Evolutionary conservation across 2,113 vertebrate genomes (phyloP), one percentile per base, ranked within the genome.

Genomic region (Ia io): DNA sequence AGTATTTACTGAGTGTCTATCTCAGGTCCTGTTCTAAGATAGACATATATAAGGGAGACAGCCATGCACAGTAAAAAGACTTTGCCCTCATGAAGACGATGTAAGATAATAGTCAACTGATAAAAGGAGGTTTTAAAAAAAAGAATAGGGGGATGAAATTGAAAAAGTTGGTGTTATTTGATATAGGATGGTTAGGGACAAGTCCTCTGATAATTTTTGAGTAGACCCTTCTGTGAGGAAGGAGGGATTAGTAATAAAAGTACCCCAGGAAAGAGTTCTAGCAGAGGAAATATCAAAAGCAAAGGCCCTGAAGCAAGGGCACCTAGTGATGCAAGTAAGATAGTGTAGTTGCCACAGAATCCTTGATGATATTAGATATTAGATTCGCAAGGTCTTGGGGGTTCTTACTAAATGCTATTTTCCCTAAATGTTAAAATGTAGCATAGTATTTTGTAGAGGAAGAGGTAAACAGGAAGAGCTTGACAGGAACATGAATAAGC

Each of bases 1-100:
- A 71, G 37, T 70, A 78, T 73, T 90, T 92, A 51, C 49, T 95
- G n/a, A 90, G 20, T 25, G 25, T 84, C 12, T 79, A 18, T 42
- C 53, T 87, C 70, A 84, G 90, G 30, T 22, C 53, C 40, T 87
- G 5, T 90, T 84, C 32, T 90, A 84, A 92, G 74, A 91, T 70
- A 67, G 30, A 18, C 28, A 63, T 32, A 14, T 63, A 13, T 63
- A 63, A 63, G 28, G 28, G 61, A 49, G 35, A 61, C 0, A 17
- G 25, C 6, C 17, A 63, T 20, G 44, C 37, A 69, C 4, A 70
- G 59, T 61, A 61, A 74, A 78, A 59, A 71, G 7, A 78, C 74
- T 90, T 44, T 84, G 63, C 40, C 28, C 22, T 85, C 37, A 70
- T 47, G 40, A 76, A 84, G 8, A 12, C n/a, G 20, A 85, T 85